Conservation (phyloP, 2,113 vertebrate genomes). For the Petromus typicus region DNA sequence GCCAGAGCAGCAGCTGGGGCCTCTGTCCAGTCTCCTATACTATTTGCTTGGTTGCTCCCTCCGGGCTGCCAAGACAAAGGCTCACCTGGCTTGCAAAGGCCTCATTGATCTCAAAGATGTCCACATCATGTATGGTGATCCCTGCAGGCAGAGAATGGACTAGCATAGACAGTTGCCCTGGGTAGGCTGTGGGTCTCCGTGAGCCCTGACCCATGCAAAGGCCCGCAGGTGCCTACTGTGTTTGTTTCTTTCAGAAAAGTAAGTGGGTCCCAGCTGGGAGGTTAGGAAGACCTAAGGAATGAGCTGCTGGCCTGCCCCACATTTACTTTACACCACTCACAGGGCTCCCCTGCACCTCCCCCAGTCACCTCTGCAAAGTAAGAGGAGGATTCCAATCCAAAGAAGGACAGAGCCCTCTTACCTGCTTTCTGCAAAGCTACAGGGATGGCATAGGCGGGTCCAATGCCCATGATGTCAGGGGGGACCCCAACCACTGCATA, state of each 20-base stretch:
- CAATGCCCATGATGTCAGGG: slow-evolving; percentile 91
- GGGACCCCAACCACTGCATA: not conserved
- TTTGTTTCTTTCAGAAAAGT: not conserved
- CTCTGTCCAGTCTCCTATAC: not conserved
- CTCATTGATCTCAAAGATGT: slow-evolving; percentile 93
- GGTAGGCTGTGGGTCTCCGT: no score
- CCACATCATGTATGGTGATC: slow-evolving; percentile 88
- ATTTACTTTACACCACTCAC: not conserved
- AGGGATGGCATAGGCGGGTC: slow-evolving; percentile 95
- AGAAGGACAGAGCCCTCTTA: slow-evolving; percentile 55
- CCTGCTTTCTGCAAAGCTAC: slow-evolving; percentile 93
- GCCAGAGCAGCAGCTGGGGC: rapidly evolving
- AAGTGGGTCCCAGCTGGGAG: not conserved
- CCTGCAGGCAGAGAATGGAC: slow-evolving; percentile 74
- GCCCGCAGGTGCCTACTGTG: not conserved
- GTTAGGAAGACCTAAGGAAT: not conserved
- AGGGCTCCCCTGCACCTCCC: no score
- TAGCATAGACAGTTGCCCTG: not conserved
- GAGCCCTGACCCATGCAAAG: no score
- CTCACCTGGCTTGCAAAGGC: slow-evolving; percentile 93
- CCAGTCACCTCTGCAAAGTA: not conserved
- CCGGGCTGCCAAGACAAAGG: not conserved
- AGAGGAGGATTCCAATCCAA: not conserved
- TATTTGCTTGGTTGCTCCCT: rapidly evolving
- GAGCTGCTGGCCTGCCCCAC: not conserved